Evolutionary conservation across 92 coral and sea anemone genomes (phyloP), one percentile per base, ranked within the genome.

Genomic region (Hydrozoanthus gracilis): DNA sequence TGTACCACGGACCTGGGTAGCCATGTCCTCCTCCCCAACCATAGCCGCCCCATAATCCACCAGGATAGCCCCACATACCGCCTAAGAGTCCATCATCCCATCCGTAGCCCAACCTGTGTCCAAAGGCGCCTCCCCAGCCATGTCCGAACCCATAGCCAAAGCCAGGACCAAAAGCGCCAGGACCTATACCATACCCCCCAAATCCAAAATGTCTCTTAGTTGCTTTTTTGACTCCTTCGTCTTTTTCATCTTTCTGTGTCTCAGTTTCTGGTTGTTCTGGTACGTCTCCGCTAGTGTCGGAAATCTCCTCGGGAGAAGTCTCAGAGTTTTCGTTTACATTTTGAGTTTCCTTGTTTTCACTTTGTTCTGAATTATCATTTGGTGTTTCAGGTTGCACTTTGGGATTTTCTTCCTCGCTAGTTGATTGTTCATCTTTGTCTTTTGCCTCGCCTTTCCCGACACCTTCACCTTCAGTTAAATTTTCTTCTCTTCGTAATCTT

Each of bases 141-240:
- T 86, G 91, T 16, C 97, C 98, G 13, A 56, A 48, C 20, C 84
- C 91, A 10, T 85, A 44, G 56, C 92, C 94, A 87, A 89, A 90
- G 5, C 95, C 96, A 76, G 88, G 86, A n/a, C 92, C 95, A 77
- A 70, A 76, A 39, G 95, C 98, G 67, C 88, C 67, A 48, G 16
- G 20, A 6, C 71, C 71, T 3, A 39, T 44, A 58, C 82, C 82
- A 48, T 51, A 55, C 6, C 87, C 88, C 6, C 73, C 45, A 47
- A 51, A 47, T 15, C 79, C 88, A 78, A 86, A 89, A 15, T 83
- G 85, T 76, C 87, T 89, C 86, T 89, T 89, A 9, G 91, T 76
- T 44, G 72, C 88, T 49, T 84, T 84, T 20, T 84, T 86, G 39
- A 14, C 47, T 27, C 58, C 71, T 51, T 89, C 86, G 8, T 52